A percentile compares a stretch with the other conserved stretches of the same genome.
These are phyloP conservation scores for Hormiphora californensis DNA, from an alignment of 37 sponge, comb jelly and placozoan species.

Conservation along the genomic window DNA sequence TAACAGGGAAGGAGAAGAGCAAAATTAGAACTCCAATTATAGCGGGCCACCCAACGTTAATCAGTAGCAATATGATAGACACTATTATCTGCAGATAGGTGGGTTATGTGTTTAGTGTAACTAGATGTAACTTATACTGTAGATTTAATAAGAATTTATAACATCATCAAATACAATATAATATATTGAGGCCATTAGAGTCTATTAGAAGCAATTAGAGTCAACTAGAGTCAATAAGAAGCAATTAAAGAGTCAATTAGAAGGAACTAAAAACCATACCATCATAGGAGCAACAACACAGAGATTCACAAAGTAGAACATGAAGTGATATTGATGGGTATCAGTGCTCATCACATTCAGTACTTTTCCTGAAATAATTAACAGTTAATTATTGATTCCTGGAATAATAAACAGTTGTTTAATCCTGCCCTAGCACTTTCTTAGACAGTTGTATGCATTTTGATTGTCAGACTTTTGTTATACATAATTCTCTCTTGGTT, in stretches of 20 bases:
- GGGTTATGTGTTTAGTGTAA: no score
- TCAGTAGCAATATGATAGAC: not conserved
- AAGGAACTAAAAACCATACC: no score
- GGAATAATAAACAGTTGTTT: no score
- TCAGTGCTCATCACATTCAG: conserved; percentile 52
- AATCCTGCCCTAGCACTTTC: no score
- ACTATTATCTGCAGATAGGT: not conserved
- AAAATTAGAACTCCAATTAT: not conserved
- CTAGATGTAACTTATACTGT: no score
- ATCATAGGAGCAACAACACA: not conserved
- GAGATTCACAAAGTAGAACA: conserved; percentile 46
- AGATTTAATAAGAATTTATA: no score
- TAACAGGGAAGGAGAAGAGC: not conserved
- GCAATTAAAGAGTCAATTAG: no score
- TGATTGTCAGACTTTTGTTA: no score
- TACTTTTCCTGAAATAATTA: conserved; percentile 35
- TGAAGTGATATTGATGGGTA: conserved; percentile 40
- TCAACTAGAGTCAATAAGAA: not conserved
- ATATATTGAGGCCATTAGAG: not conserved
- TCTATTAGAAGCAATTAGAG: not conserved
- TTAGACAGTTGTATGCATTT: no score
- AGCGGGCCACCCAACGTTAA: conserved; percentile 26
- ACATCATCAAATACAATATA: not conserved
- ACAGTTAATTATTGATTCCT: no score
- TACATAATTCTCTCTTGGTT: no score